Base-by-base conservation (phyloP, 2,888 invertebrate species). In the Lithosia quadra region DNA sequence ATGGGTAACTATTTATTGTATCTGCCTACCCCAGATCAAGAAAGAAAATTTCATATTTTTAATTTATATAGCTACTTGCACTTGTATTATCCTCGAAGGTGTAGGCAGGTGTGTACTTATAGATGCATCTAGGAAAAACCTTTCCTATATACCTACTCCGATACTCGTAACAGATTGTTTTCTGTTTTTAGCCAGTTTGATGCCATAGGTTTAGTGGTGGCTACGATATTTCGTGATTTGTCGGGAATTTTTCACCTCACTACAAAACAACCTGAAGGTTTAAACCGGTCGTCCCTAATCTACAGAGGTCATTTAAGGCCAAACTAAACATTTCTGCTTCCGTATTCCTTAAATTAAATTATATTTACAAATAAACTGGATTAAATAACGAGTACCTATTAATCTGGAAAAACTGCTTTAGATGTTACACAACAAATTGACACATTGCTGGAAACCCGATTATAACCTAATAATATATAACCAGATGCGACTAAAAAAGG, bases 381-480 rank as follows among this genome's bases (percentile, higher is more conserved):
- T 34, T 21, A 10, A 60, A 10, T 3, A 34, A 60, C 21, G 4
- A 34, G 22, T 60, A 34, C 33, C 58, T 56, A 57, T 7, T 18
- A 21, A 60, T 36, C 36, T 36, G 60, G 36, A 39, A 60, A 60
- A 34, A 39, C 34, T 36, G 39, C 60, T 36, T 60, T 60, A 49
- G 49, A 49, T 49, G 18, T 13, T 2, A 22, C 34, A 21, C 10
- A 18, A 56, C 8, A 56, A 13, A 8, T 56, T 56, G 28, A 56
- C 56, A 10, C 22, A 49, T 49, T 49, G 18, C 49, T 18, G 49
- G 49, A 15, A 15, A 49, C 28, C 5, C 28, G 28, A 5, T 49
- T 49, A n/a, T 49, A 49, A 49, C 2, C n/a, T 49, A 8, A 49
- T 18, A n/a, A n/a, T 18, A 49, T n/a, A 49, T n/a, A 49, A n/a